Evolutionary conservation across 2,113 vertebrate genomes (phyloP).

Genomic region (Muscicapa adusta): DNA sequence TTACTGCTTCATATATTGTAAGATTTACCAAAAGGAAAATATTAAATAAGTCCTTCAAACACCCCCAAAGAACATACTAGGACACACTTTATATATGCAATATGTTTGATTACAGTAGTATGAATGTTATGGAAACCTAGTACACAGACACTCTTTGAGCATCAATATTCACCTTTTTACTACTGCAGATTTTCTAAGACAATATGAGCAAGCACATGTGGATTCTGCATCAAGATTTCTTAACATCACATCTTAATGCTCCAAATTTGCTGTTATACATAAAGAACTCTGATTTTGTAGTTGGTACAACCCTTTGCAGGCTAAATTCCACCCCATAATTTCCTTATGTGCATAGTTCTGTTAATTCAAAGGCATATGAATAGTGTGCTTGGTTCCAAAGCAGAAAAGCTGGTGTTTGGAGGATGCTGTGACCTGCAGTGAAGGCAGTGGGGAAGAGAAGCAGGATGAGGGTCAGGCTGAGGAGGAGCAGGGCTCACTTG

Average conservation of each 20-base stretch:
- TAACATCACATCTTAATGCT: accelerated
- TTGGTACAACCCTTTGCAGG: background rate
- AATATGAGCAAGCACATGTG: background rate
- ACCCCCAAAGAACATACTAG: background rate
- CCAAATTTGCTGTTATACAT: background rate
- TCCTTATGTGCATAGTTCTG: background rate
- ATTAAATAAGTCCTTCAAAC: constrained; percentile 47
- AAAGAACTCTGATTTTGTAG: background rate
- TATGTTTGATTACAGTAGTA: background rate
- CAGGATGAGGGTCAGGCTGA: background rate
- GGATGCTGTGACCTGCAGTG: background rate
- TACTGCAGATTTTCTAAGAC: background rate
- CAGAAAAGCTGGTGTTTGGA: background rate
- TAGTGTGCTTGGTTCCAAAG: background rate
- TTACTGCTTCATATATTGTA: constrained; percentile 66
- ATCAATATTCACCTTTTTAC: background rate
- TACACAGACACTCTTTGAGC: background rate
- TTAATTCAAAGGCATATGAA: background rate
- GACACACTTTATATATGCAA: background rate
- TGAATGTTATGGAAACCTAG: background rate
- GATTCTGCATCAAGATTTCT: background rate
- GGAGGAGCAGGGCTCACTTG: background rate
- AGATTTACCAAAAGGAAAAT: constrained; percentile 35
- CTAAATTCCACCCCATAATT: background rate
- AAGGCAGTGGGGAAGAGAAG: background rate